Conservation (phyloP, 1,140 invertebrate genomes). For the Platyscapa corneri region DNA sequence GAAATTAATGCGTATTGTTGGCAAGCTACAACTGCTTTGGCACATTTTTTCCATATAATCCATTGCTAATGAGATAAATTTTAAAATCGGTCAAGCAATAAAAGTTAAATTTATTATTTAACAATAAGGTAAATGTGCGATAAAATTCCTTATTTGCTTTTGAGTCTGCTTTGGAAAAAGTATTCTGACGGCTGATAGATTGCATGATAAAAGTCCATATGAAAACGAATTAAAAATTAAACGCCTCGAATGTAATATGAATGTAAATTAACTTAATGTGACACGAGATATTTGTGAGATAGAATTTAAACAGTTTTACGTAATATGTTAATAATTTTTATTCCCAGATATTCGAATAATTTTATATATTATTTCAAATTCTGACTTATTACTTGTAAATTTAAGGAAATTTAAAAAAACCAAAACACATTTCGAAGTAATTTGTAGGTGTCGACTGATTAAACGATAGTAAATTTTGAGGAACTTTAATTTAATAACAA, state of each 20-base stretch:
- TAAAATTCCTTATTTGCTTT: background rate
- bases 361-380: no score
- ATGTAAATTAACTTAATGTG: background rate
- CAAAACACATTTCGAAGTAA: background rate
- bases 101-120: background rate
- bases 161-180: background rate
- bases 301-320: background rate
- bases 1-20: background rate
- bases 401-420: background rate
- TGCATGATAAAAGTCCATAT: background rate
- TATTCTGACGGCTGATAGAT: background rate
- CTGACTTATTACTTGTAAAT: background rate
- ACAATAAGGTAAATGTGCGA: background rate
- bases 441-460: no score
- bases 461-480: no score
- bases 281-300: background rate
- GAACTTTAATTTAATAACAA: no score
- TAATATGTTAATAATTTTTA: background rate
- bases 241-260: background rate
- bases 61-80: background rate
- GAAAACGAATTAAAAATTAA: background rate
- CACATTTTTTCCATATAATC: background rate
- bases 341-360: no score
- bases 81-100: background rate
- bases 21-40: background rate